A percentile compares a stretch with the other conserved stretches of the same genome.
phyloP scores from a whole-genome alignment of 1,140 invertebrate genomes.

The Brachionus asplanchnoidis region DNA sequence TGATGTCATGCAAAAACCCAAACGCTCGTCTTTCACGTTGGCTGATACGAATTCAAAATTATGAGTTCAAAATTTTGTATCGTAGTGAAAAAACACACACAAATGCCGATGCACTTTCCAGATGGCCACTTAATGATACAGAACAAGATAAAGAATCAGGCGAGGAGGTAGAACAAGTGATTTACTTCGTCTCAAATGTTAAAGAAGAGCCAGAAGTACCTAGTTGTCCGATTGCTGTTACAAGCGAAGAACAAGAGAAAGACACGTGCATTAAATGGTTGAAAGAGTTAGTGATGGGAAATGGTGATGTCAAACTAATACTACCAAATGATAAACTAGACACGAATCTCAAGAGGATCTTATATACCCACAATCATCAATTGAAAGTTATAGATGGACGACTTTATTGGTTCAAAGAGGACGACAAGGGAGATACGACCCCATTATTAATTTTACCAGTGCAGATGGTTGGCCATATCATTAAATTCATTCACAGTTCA shows the following conservation, averaged over 20 bases:
- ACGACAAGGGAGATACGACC: neutral
- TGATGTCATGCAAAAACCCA: conserved; percentile 46
- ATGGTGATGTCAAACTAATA: neutral
- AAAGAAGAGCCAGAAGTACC: neutral
- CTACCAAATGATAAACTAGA: neutral
- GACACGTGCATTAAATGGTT: neutral
- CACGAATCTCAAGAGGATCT: neutral
- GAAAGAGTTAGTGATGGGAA: neutral
- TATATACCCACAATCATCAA: neutral
- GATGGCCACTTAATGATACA: neutral
- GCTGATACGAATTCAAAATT: neutral
- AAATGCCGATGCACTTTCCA: conserved; percentile 43
- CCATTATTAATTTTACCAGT: neutral
- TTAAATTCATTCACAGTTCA: neutral
- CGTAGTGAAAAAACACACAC: neutral
- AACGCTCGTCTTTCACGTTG: neutral
- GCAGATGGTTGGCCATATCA: neutral
- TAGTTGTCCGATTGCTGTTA: neutral
- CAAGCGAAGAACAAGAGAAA: neutral
- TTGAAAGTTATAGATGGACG: neutral
- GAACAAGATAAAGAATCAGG: neutral
- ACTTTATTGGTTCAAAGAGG: neutral
- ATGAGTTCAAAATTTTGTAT: neutral
- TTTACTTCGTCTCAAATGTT: neutral
- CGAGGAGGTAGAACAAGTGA: neutral